phyloP scores from a whole-genome alignment of 2,113 vertebrate genomes.

The Erpornis zantholeuca region DNA sequence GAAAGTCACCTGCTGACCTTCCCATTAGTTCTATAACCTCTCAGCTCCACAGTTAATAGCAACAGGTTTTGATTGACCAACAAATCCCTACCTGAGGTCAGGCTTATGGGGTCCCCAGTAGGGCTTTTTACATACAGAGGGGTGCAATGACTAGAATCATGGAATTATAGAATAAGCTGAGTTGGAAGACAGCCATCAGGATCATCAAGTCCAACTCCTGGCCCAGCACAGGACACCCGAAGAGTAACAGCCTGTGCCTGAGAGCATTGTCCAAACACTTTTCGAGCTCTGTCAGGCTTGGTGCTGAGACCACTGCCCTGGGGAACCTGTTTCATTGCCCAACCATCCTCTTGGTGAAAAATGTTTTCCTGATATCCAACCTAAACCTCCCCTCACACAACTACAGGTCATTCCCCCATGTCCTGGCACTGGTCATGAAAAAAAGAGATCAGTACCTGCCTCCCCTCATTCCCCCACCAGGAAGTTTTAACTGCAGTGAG shows the following conservation, averaged over 20 bases:
- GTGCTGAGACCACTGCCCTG: neutral
- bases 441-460: fast-evolving
- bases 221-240: neutral
- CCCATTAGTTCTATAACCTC: neutral
- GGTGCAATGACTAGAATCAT: neutral
- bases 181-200: neutral
- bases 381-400: neutral
- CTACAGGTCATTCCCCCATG: fast-evolving
- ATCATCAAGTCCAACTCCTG: neutral
- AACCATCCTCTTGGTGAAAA: fast-evolving
- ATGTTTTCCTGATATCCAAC: fast-evolving
- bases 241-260: neutral
- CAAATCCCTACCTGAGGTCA: neutral
- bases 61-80: neutral
- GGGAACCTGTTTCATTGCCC: neutral
- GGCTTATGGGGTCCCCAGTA: neutral
- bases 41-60: neutral
- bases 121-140: neutral
- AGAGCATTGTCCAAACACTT: neutral
- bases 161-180: neutral
- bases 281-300: neutral
- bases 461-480: fast-evolving
- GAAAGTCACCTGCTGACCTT: slow-evolving; percentile 2
- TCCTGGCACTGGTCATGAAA: neutral
- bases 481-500: neutral